Evolutionary conservation across 2,888 invertebrate species (phyloP), one percentile per base, ranked within the genome.

Genomic region (Patella depressa): DNA sequence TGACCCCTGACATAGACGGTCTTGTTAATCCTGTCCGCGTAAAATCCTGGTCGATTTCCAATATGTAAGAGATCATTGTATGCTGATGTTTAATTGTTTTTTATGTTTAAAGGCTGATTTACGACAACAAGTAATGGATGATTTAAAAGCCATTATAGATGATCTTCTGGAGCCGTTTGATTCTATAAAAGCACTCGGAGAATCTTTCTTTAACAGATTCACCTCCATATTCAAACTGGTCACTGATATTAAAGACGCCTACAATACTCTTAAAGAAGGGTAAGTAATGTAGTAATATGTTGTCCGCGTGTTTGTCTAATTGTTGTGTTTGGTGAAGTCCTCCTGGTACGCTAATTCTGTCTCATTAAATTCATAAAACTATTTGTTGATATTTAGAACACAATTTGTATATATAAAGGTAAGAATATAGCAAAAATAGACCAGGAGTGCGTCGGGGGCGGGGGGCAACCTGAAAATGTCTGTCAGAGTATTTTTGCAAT

Each of bases 231-330:
- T 74, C 70, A 76, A 77, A 19, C 55, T 85, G 3, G 78, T 85
- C 17, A 78, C 78, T 15, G 74, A 77, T 34, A 78, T 84, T 14
- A 82, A 82, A 74, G 79, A 82, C 12, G 82, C 84, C 12, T 84
- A 83, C 65, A 76, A 76, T 19, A 75, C 78, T 19, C 74, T 85
- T 12, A 80, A 80, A 53, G 81, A 83, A 65, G 84, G 84, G 85
- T 85, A 59, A 71, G 85, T 72, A 11, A 65, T 14, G 70, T 29
- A n/a, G 9, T 57, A 12, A 5, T 24, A 9, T 19, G n/a, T 65
- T 1, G n/a, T 65, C 65, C 19, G n/a, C 7, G n/a, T 65, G 1
- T 73, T 73, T 34, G 45, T 73, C 53, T 53, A 9, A 7, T 73
- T 1, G 19, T 73, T 72, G 5, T 53, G 45, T 54, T 53, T 5